A percentile compares a stretch with the other conserved stretches of the same genome.
These are phyloP conservation scores for Scalopus aquaticus DNA, from an alignment of 2,113 vertebrate species.

Conservation along the genomic window DNA sequence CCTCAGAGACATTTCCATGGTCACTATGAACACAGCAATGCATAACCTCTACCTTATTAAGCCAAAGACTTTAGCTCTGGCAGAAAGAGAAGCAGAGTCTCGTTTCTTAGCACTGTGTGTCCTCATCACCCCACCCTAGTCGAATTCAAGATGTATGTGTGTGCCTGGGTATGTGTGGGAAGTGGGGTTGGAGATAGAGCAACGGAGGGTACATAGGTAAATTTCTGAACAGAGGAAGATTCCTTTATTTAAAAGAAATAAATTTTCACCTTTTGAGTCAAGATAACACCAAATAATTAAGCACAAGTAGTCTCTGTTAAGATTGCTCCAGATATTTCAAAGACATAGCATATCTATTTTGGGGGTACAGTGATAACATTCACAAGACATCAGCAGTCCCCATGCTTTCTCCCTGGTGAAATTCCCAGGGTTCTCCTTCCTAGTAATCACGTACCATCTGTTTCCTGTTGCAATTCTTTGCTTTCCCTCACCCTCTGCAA, in stretches of 20 bases:
- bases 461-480: neutral
- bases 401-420: conserved; percentile 10
- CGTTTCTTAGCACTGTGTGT: neutral
- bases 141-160: neutral
- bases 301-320: conserved; percentile 48
- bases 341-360: conserved; percentile 53
- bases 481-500: neutral
- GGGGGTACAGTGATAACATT: conserved; percentile 50
- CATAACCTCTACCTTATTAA: neutral
- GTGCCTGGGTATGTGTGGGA: neutral
- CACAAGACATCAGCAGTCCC: conserved; percentile 35
- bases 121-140: neutral
- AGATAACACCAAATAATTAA: conserved; percentile 24
- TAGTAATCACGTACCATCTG: neutral
- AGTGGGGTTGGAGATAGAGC: neutral
- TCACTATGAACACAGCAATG: neutral
- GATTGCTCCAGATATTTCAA: conserved; percentile 58
- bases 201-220: neutral
- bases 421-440: conserved; percentile 42
- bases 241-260: conserved; percentile 32
- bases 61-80: neutral
- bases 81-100: neutral
- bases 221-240: neutral
- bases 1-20: neutral
- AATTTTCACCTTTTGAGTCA: conserved; percentile 10